These are phyloP conservation scores for Tinea semifulvella DNA, from an alignment of 2,888 invertebrate species.

Conservation along the genomic window DNA sequence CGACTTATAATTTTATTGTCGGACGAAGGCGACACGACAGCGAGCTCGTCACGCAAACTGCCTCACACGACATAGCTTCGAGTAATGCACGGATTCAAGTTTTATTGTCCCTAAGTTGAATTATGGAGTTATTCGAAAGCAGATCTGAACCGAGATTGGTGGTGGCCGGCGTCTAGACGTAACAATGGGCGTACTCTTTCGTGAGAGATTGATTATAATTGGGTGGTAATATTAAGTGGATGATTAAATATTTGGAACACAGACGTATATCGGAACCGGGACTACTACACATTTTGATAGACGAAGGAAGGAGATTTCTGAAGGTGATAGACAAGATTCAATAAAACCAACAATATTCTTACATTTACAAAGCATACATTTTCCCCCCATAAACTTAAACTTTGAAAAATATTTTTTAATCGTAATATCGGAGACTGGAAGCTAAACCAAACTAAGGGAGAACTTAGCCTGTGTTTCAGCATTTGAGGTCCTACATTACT, in stretches of 20 bases:
- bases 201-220: constrained; percentile 59
- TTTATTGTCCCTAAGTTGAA: constrained; percentile 57
- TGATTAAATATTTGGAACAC: constrained; percentile 44
- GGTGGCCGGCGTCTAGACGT: constrained; percentile 38
- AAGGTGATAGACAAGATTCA: too few relatives aligned
- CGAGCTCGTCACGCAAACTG: constrained; percentile 46
- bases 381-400: too few relatives aligned
- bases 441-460: too few relatives aligned
- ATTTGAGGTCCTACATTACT: too few relatives aligned
- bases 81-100: constrained; percentile 39
- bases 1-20: constrained; percentile 67
- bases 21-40: constrained; percentile 57
- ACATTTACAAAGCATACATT: too few relatives aligned
- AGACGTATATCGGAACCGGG: too few relatives aligned
- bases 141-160: constrained; percentile 54
- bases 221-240: constrained; percentile 41
- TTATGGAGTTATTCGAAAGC: constrained; percentile 47
- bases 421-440: too few relatives aligned
- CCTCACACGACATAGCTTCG: constrained; percentile 32
- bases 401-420: too few relatives aligned
- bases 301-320: too few relatives aligned
- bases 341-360: too few relatives aligned
- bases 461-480: too few relatives aligned
- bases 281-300: too few relatives aligned
- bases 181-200: constrained; percentile 42